Conservation (phyloP, 2,113 vertebrate genomes). For the Trematomus loennbergii region DNA sequence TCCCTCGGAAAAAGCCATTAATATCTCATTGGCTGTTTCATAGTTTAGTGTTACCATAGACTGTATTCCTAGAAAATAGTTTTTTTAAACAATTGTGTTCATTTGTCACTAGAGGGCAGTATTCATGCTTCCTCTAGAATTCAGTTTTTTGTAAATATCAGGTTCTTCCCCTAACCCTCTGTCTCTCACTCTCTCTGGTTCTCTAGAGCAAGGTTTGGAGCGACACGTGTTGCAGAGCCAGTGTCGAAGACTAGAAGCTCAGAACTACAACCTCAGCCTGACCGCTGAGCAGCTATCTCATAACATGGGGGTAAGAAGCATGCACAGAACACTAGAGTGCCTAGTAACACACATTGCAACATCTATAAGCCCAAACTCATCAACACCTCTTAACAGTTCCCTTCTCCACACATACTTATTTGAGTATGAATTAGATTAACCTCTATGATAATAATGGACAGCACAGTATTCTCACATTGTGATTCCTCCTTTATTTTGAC, state of each 20-base stretch:
- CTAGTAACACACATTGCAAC: neutral
- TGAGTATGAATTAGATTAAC: neutral
- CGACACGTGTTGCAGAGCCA: constrained; percentile 95
- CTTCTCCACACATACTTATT: neutral
- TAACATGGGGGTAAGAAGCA: constrained; percentile 93
- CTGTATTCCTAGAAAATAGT: neutral
- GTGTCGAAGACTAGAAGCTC: constrained; percentile 94
- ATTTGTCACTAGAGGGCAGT: constrained; percentile 56
- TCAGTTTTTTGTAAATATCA: no score
- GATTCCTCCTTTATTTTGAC: neutral
- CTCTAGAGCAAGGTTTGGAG: constrained; percentile 94
- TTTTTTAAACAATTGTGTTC: neutral
- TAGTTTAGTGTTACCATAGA: neutral
- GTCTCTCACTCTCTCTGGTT: neutral
- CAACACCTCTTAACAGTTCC: no score
- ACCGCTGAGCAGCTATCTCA: constrained; percentile 96
- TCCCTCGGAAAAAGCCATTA: neutral
- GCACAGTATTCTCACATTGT: neutral
- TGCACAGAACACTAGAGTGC: neutral
- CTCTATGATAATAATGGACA: no score
- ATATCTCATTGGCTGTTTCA: neutral
- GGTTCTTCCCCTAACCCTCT: neutral
- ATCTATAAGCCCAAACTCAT: neutral
- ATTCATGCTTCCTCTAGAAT: neutral
- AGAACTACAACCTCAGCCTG: constrained; percentile 96